These are phyloP conservation scores for Erebia ligea DNA, from an alignment of 2,888 invertebrate species.

Conservation along the genomic window DNA sequence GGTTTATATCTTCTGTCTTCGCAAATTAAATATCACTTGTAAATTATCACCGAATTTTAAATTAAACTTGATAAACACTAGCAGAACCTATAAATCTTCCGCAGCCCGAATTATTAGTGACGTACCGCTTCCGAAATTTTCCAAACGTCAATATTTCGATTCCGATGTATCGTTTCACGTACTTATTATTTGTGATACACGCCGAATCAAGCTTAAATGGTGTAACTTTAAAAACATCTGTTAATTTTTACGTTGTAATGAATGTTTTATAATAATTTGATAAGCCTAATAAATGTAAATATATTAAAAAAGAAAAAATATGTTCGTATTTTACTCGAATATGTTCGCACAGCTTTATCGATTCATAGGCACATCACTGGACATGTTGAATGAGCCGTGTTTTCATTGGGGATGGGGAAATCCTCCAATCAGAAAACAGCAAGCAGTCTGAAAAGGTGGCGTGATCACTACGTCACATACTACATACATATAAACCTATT, in stretches of 20 bases:
- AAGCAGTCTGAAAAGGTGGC: slow-evolving; percentile 73
- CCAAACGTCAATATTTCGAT: slow-evolving; percentile 41
- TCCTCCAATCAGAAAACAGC: slow-evolving; percentile 65
- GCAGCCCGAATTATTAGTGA: slow-evolving; percentile 55
- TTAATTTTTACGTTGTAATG: not conserved
- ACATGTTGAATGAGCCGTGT: slow-evolving; percentile 56
- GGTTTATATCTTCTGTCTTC: slow-evolving; percentile 46
- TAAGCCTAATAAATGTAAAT: not conserved
- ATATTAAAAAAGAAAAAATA: not conserved
- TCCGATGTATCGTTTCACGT: slow-evolving; percentile 22
- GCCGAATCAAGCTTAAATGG: not conserved
- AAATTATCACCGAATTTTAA: slow-evolving; percentile 75
- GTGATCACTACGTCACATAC: slow-evolving; percentile 76
- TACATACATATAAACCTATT: slow-evolving; percentile 49
- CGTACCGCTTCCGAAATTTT: slow-evolving; percentile 34
- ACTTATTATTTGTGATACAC: not conserved
- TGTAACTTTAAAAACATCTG: not conserved
- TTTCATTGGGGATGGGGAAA: slow-evolving; percentile 62
- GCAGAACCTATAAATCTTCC: slow-evolving; percentile 46
- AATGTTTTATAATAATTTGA: not conserved
- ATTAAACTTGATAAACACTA: slow-evolving; percentile 74
- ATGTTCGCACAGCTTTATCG: slow-evolving; percentile 1
- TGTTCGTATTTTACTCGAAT: slow-evolving; percentile 16
- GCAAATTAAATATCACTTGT: slow-evolving; percentile 66
- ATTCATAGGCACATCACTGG: slow-evolving; percentile 36